Evolutionary conservation across 1,140 invertebrate genomes (phyloP), one percentile per base, ranked within the genome.

Genomic region (Tenebrio molitor): DNA sequence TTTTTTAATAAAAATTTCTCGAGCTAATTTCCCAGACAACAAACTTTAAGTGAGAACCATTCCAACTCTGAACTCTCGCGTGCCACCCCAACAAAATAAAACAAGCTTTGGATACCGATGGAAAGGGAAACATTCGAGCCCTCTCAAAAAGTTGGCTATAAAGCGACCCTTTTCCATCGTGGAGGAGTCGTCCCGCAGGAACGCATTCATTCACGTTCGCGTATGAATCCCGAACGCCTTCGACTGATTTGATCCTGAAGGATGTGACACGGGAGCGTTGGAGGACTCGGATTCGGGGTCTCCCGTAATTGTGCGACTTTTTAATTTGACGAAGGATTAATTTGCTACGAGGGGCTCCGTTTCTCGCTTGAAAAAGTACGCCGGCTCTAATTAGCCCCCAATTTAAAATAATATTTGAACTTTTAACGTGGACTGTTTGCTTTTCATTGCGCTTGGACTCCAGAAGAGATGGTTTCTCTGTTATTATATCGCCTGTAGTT

Each of bases 1-100:
- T 58, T 58, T 58, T 58, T 58, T 58, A 58, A 58, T 58, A 58
- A 58, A 58, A 58, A 58, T 25, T 58, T 58, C 23, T 25, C 23
- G 15, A 58, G 50, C 50, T 33, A 58, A 58, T 58, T 58, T 58
- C 50, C 50, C 21, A 50, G 23, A 58, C 50, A 58, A 29, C 50
- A 58, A 58, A 58, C 7, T 29, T 58, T 58, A 58, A 58, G 50
- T 29, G 21, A 29, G 14, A 58, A 29, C 50, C 50, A 15, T 58
- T 29, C 25, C n/a, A 8, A 29, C 17, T 50, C 36, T 17, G 15
- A 50, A 50, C 44, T 50, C 25, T 29, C 3, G 25, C 25, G 3
- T n/a, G 36, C 2, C 3, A 29, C 50, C 50, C 15, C 50, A 58
- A 29, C 50, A 14, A 58, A 58, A 58, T 58, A 58, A 58, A 58